Evolutionary conservation across 2,888 invertebrate genomes (phyloP), one percentile per base, ranked within the genome.

Genomic region (Tricholauxania praeusta): DNA sequence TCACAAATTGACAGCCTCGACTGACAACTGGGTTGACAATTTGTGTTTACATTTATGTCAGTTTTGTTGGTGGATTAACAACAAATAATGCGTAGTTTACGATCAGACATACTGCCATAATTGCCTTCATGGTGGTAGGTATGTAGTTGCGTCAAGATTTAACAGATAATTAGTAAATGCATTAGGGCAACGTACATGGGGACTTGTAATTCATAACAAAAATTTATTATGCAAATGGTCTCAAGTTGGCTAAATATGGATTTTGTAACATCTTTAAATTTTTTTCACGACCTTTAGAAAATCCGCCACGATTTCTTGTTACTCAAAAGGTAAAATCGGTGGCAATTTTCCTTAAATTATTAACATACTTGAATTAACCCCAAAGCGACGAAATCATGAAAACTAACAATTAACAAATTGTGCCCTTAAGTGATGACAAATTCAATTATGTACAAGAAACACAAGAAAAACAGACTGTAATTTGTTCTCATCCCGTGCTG

Each of bases 371-470:
- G 39, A 47, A 47, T n/a, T 6, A 6, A 17, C n/a, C 10, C 17
- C n/a, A 7, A n/a, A 47, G 12, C 15, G 1, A 15, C 17, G 14
- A 62, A 39, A 62, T 2, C 5, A 17, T 32, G n/a, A 47, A 14
- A 17, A 8, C 47, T 47, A 47, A 12, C 22, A 12, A 12, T 51
- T 22, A 12, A 15, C 52, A 66, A 32, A 17, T 47, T 15, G 15
- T 19, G 59, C 55, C 62, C 63, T 62, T 8, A 60, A 71, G 62
- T 64, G 76, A 67, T 69, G 69, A 74, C 63, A 73, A 74, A 72
- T 75, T 75, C 70, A 73, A 76, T 75, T 76, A 74, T 71, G 72
- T 72, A 67, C 17, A 28, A 48, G 28, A 47, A 47, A 69, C 39
- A 49, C 49, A 32, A 22, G 7, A n/a, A 52, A 2, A 39, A 72